A percentile compares a stretch with the other conserved stretches of the same genome.
These are phyloP conservation scores for Triplophysa rosa DNA, from an alignment of 2,113 vertebrate species.

Conservation along the genomic window DNA sequence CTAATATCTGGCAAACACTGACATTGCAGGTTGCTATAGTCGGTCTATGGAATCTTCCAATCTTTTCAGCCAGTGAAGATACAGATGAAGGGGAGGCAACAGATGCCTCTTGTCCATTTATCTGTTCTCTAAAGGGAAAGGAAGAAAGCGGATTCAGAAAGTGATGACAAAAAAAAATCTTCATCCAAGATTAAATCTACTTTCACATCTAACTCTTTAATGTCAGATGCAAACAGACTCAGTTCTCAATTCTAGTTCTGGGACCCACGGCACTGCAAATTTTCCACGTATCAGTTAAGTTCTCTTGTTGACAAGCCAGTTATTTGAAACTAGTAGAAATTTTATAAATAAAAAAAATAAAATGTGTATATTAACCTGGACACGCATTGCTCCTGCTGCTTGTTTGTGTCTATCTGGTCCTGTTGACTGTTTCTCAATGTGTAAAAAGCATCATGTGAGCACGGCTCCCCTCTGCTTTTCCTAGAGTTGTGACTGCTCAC, in stretches of 20 bases:
- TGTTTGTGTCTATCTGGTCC: slow-evolving; percentile 81
- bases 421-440: slow-evolving; percentile 64
- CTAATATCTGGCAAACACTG: not conserved
- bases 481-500: too few species aligned
- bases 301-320: too few species aligned
- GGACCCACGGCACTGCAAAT: too few species aligned
- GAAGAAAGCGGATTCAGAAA: not conserved
- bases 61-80: not conserved
- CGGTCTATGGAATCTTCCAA: not conserved
- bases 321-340: too few species aligned
- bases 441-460: not conserved
- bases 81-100: not conserved
- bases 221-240: too few species aligned
- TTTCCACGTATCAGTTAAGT: too few species aligned
- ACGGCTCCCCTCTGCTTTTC: not conserved
- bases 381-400: slow-evolving; percentile 75
- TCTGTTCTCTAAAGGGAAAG: not conserved
- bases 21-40: not conserved
- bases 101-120: not conserved
- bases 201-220: too few species aligned
- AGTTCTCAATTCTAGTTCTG: too few species aligned
- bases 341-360: not conserved
- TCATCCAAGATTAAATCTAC: too few species aligned
- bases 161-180: not conserved
- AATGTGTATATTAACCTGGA: slow-evolving; percentile 79